Evolutionary conservation across 1,140 invertebrate species (phyloP).

Genomic region (Centruroides vittatus): DNA sequence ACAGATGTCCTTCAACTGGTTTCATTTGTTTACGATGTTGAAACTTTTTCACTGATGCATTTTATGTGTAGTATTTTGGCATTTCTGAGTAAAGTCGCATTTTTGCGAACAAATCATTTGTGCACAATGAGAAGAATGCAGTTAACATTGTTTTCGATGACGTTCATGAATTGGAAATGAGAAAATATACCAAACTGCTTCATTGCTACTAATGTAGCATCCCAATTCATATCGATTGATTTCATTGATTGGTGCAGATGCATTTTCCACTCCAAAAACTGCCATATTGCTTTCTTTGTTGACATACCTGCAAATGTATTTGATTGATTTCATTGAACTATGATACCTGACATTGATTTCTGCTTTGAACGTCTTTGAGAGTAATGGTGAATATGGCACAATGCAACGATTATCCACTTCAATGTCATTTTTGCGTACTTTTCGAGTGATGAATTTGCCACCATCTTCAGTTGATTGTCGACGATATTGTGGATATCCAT

Average conservation of each 20-base stretch:
- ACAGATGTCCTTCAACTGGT: too few species aligned
- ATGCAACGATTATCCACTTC: conserved; percentile 8
- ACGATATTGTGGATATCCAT: conserved; percentile 13
- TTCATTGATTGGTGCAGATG: conserved; percentile 18
- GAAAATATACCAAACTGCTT: conserved; percentile 20
- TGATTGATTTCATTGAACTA: conserved; percentile 7
- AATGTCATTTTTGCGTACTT: too few species aligned
- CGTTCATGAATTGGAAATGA: conserved; percentile 21
- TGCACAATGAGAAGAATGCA: too few species aligned
- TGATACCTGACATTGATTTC: conserved; percentile 21
- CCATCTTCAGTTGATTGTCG: conserved; percentile 11
- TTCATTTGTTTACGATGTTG: too few species aligned
- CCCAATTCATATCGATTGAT: conserved; percentile 14
- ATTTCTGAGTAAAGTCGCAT: too few species aligned
- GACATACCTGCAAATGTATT: conserved; percentile 13
- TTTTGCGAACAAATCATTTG: too few species aligned
- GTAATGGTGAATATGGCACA: conserved; percentile 14
- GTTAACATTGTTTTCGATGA: too few species aligned
- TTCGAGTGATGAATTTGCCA: not conserved
- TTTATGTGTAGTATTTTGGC: too few species aligned
- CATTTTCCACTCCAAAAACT: too few species aligned
- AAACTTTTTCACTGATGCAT: too few species aligned
- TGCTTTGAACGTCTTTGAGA: conserved; percentile 12
- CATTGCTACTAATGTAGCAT: conserved; percentile 18
- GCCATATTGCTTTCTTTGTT: conserved; percentile 19